Percentiles rank a stretch among this genome's conserved stretches.
These are phyloP conservation scores for Brachyalestes nurse DNA, from an alignment of 2,797 vertebrate species.

Conservation along the genomic window DNA sequence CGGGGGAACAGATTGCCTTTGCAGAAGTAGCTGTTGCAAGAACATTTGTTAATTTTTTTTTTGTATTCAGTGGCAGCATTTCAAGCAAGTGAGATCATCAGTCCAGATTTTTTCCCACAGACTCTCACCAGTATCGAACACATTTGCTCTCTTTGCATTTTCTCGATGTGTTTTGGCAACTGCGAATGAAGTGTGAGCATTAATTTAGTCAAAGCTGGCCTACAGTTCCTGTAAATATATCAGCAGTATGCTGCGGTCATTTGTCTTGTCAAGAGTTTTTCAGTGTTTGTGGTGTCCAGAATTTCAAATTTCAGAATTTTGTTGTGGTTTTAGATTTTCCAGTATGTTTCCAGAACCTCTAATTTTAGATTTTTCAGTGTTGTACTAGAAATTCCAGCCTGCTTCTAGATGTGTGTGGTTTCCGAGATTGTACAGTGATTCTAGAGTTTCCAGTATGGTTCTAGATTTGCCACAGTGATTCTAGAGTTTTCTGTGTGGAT, in stretches of 20 bases:
- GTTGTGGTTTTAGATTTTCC: not conserved
- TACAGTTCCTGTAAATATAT: conserved; percentile 32
- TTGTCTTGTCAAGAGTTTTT: not conserved
- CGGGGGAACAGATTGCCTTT: conserved; percentile 35
- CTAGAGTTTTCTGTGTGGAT: not conserved
- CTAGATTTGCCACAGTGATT: not conserved
- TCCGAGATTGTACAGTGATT: not conserved
- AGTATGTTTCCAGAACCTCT: not conserved
- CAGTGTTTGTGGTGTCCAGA: not conserved
- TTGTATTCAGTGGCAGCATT: conserved; percentile 25
- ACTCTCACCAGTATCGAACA: conserved; percentile 36
- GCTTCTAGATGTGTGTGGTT: not conserved
- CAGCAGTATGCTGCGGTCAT: not conserved
- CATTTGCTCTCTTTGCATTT: conserved; percentile 39
- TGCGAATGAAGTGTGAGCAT: conserved; percentile 49
- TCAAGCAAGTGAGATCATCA: conserved; percentile 50
- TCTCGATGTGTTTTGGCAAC: conserved; percentile 42
- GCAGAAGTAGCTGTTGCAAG: conserved; percentile 40
- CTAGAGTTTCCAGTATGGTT: not conserved
- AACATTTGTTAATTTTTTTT: conserved; percentile 43
- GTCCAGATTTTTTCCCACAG: conserved; percentile 38
- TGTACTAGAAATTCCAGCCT: not conserved
- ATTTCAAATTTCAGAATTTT: not conserved
- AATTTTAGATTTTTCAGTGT: not conserved
- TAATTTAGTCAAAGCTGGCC: conserved; percentile 49